Base-by-base conservation (phyloP, 2,797 vertebrate genomes). In the Geotria australis region DNA sequence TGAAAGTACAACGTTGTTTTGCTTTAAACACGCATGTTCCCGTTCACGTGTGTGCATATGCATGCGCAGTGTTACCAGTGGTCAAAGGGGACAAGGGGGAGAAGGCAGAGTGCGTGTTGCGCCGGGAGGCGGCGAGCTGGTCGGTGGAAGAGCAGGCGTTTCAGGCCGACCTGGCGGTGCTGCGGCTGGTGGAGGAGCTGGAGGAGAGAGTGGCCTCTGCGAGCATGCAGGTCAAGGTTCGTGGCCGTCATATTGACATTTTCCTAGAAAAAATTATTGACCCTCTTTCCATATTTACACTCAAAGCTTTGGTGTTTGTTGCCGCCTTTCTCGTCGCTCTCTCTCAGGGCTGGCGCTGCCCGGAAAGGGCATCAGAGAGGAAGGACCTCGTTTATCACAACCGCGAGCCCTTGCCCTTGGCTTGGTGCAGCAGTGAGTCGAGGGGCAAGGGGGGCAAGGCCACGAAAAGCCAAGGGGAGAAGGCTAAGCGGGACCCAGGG, bases 301-400 rank as follows among this genome's bases (percentile, higher is more conserved):
- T 38, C 24, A 38, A 38, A 38, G 24, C 24, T 38, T 5, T 38
- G 24, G 38, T 24, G 38, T 38, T 38, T 38, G 24, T 38, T 38
- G 24, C 38, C 24, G 38, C 24, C 24, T 38, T 38, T 24, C 24
- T 38, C 24, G 24, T 38, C 24, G 24, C 24, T 38, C 24, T 24
- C 24, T 38, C 24, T 24, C 24, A 96, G 91, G 91, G 91, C 63
- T 98, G 89, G 91, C 81, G 85, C 56, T 86, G 79, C 70, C 79
- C 81, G 8, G 85, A 94, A 62, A 82, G 80, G 59, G 85, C 85
- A 47, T 96, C 91, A 56, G 86, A 95, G 73, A 78, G 89, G 67
- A 86, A 94, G 73, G 86, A 98, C 73, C 75, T 98, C 76, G 79
- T 96, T 65, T 96, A 95, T 77, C 80, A 74, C 63, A 86, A 93